These are phyloP conservation scores for Megalopta genalis DNA, from an alignment of 1,140 invertebrate species.

Conservation along the genomic window DNA sequence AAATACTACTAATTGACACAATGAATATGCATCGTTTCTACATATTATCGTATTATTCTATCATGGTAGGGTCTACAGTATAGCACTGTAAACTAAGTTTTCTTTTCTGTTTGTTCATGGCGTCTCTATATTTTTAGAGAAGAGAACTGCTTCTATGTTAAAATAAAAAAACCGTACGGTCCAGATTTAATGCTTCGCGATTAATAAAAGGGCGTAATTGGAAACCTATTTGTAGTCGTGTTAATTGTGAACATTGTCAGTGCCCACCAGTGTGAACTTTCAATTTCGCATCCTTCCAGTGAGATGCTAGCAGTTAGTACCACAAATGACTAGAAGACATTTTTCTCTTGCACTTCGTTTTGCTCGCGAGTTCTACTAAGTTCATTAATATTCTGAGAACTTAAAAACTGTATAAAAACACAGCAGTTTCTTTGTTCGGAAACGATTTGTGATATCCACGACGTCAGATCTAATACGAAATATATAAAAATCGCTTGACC, in stretches of 20 bases:
- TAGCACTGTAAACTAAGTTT: not conserved
- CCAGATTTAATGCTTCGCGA: not conserved
- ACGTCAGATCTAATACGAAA: conserved; percentile 22
- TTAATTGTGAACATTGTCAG: not conserved
- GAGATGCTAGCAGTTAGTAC: not conserved
- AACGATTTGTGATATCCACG: not conserved
- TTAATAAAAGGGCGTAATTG: not conserved
- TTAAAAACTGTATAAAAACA: conserved; percentile 36
- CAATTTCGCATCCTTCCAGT: not conserved
- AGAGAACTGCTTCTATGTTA: conserved; percentile 3
- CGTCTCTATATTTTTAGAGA: too few species aligned
- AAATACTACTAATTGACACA: conserved; percentile 42
- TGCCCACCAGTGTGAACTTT: too few species aligned
- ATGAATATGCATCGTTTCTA: conserved; percentile 29
- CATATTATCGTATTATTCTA: not conserved
- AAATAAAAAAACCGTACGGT: not conserved
- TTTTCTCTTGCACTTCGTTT: not conserved
- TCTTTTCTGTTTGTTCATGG: not conserved
- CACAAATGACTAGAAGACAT: not conserved
- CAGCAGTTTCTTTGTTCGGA: conserved; percentile 7
- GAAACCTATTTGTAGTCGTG: conserved; percentile 3
- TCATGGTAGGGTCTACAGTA: not conserved
- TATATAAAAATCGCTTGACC: conserved; percentile 23
- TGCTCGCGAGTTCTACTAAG: too few species aligned
- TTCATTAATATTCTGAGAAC: conserved; percentile 7